Evolutionary conservation across 2,888 invertebrate genomes (phyloP).

Genomic region (Drosophila demipolita): DNA sequence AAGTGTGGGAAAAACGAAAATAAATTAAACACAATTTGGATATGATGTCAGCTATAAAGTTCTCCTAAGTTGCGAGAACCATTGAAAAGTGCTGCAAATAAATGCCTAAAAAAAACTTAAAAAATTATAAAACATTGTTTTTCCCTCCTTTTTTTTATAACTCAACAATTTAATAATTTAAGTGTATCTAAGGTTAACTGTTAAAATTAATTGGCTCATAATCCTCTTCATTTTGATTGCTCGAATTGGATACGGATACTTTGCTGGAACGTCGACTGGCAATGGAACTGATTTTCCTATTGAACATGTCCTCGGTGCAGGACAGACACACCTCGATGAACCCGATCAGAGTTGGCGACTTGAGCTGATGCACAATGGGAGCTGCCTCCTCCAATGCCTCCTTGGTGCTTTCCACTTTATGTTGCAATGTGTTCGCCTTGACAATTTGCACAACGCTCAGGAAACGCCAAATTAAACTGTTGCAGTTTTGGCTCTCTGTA

Average conservation of each 20-base stretch:
- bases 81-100: not conserved
- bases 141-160: not conserved
- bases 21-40: conserved; percentile 14
- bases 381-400: conserved; percentile 59
- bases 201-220: not conserved
- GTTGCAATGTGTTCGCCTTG: conserved; percentile 75
- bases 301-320: conserved; percentile 42
- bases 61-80: not conserved
- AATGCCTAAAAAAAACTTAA: not conserved
- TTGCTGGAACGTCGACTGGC: conserved; percentile 29
- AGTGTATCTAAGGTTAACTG: too few relatives aligned
- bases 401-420: conserved; percentile 79
- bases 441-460: conserved; percentile 73
- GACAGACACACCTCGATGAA: conserved; percentile 52
- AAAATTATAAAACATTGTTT: not conserved
- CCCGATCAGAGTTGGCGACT: not conserved
- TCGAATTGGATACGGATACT: conserved; percentile 2
- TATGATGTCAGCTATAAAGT: not conserved
- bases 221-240: not conserved
- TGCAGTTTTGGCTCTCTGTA: conserved; percentile 64
- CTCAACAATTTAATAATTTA: not conserved
- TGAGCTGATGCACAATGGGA: conserved; percentile 28
- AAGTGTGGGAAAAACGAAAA: not conserved
- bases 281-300: conserved; percentile 18
- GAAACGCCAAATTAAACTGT: conserved; percentile 76